Percentiles rank a stretch among this genome's conserved stretches.
These are phyloP conservation scores for Epirrhoe tristata DNA, from an alignment of 2,888 invertebrate species.

Conservation along the genomic window DNA sequence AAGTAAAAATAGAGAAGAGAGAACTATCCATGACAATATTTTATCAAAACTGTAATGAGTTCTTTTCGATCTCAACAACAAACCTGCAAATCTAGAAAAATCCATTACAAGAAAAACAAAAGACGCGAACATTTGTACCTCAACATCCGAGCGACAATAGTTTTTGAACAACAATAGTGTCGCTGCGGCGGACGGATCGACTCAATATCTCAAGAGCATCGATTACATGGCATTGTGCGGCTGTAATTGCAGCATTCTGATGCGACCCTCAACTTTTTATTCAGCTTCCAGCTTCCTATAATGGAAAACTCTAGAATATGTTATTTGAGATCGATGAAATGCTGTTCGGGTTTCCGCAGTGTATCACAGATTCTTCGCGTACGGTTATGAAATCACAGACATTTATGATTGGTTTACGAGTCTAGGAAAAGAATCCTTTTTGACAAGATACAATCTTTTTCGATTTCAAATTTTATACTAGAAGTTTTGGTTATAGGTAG, in stretches of 20 bases:
- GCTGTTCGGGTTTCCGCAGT: neutral
- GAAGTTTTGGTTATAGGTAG: no score
- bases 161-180: conserved; percentile 33
- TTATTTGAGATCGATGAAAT: neutral
- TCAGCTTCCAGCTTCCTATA: conserved; percentile 9
- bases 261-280: conserved; percentile 20
- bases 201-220: conserved; percentile 37
- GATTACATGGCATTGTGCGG: conserved; percentile 41
- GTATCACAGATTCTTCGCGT: neutral
- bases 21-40: no score
- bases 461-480: no score
- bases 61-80: neutral
- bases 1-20: no score
- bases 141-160: conserved; percentile 20
- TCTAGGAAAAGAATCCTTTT: no score
- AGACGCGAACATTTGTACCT: conserved; percentile 1
- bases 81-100: neutral
- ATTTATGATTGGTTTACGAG: no score
- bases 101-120: conserved; percentile 7
- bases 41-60: neutral
- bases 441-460: no score
- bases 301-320: conserved; percentile 1
- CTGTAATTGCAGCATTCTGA: conserved; percentile 40
- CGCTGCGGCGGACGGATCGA: conserved; percentile 39
- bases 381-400: no score